These are phyloP conservation scores for Mesocricetus auratus DNA, from an alignment of 2,113 vertebrate genomes.

Conservation along the genomic window DNA sequence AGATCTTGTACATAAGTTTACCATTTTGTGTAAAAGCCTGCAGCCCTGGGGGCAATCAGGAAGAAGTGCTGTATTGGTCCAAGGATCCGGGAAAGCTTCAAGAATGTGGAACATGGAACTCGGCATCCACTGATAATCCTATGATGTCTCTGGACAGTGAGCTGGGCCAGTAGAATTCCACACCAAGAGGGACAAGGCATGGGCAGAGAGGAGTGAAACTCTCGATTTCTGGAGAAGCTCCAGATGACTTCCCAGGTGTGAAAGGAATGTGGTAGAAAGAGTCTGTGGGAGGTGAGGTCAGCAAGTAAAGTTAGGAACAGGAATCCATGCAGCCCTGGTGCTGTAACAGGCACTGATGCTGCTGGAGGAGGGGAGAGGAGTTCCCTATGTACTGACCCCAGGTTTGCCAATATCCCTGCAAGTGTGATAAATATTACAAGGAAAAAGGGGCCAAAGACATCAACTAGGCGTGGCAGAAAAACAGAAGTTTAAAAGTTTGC, in stretches of 20 bases:
- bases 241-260: not conserved
- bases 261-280: not conserved
- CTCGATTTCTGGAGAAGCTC: not conserved
- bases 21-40: not conserved
- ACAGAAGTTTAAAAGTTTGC: not conserved
- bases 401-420: slow-evolving; percentile 12
- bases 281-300: not conserved
- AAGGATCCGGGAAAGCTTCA: slow-evolving; percentile 54
- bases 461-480: not conserved
- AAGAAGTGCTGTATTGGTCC: slow-evolving; percentile 2
- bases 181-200: not conserved
- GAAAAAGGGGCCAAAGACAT: not conserved
- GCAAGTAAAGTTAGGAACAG: not conserved
- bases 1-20: not conserved
- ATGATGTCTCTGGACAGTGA: slow-evolving; percentile 66
- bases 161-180: slow-evolving; percentile 68
- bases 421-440: not conserved
- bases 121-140: slow-evolving; percentile 28
- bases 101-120: slow-evolving; percentile 66
- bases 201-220: not conserved
- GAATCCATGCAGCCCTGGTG: not conserved
- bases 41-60: slow-evolving; percentile 1
- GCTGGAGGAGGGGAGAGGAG: fast-evolving
- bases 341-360: not conserved
- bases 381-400: not conserved